Conservation (phyloP, 2,888 invertebrate genomes). For the Xestia xanthographa region DNA sequence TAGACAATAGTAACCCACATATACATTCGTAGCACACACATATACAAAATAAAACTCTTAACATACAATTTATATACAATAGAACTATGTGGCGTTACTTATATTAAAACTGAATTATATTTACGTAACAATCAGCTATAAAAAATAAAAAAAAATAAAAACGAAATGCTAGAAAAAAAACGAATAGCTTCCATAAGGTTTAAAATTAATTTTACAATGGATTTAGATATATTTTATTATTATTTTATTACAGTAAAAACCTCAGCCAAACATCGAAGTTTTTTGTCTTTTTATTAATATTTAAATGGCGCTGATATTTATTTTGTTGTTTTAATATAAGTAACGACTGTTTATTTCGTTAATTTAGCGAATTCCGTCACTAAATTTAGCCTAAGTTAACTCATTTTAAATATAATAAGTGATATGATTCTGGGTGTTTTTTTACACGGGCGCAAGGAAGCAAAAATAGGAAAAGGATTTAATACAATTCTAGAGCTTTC, state of each 20-base stretch:
- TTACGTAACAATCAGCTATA: constrained; percentile 15
- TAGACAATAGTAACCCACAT: constrained; percentile 83
- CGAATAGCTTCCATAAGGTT: constrained; percentile 48
- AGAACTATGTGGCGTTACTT: constrained; percentile 64
- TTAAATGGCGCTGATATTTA: background rate
- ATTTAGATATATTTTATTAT: background rate
- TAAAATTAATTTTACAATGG: constrained; percentile 9
- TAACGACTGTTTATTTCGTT: constrained; percentile 75
- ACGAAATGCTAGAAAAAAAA: constrained; percentile 13
- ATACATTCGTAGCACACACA: constrained; percentile 87
- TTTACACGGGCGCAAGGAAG: constrained; percentile 80
- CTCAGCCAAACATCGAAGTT: constrained; percentile 55
- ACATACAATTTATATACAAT: constrained; percentile 68
- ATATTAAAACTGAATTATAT: constrained; percentile 60
- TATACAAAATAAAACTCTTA: constrained; percentile 83
- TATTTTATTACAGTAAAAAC: constrained; percentile 15
- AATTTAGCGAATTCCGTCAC: constrained; percentile 77
- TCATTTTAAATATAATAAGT: constrained; percentile 78
- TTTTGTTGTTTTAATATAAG: constrained; percentile 63
- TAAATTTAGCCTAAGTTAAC: constrained; percentile 82
- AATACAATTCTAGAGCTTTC: constrained; percentile 57
- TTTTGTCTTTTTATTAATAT: constrained; percentile 44
- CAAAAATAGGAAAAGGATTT: constrained; percentile 65
- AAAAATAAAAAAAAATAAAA: constrained; percentile 1
- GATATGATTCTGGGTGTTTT: constrained; percentile 88